Percentiles rank a stretch among this genome's conserved stretches.
Evolutionary conservation across 2,888 invertebrate species (phyloP).

Genomic region (Caenorhabditis wallacei): DNA sequence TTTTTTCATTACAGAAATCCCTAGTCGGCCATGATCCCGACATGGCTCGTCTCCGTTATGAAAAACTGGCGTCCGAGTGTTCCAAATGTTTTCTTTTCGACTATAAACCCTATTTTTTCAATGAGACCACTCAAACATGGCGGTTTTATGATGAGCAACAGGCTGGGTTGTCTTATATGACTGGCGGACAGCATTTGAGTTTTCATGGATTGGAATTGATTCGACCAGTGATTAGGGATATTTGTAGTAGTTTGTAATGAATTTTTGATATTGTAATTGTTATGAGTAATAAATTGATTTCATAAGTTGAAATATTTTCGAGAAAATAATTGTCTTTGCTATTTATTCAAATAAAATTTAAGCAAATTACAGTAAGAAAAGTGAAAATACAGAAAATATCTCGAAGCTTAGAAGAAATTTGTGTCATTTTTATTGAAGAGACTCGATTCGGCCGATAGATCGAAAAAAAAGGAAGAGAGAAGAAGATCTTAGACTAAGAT

Average conservation of each 20-base stretch:
- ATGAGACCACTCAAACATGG: neutral
- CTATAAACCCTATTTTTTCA: conserved; percentile 11
- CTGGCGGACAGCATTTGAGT: conserved; percentile 1
- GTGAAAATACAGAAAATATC: too few relatives aligned
- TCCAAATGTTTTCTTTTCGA: conserved; percentile 7
- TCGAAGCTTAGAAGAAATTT: too few relatives aligned
- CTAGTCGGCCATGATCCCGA: neutral
- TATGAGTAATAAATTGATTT: too few relatives aligned
- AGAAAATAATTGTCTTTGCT: too few relatives aligned
- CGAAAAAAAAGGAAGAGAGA: too few relatives aligned
- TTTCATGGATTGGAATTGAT: conserved; percentile 26
- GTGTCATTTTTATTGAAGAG: too few relatives aligned
- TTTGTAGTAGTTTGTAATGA: conserved; percentile 12
- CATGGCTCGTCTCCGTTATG: conserved; percentile 2
- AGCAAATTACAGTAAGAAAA: too few relatives aligned
- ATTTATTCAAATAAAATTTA: too few relatives aligned
- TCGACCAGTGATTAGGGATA: neutral
- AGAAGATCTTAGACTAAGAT: too few relatives aligned
- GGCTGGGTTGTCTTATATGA: conserved; percentile 9
- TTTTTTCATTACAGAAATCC: neutral
- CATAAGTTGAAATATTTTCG: too few relatives aligned
- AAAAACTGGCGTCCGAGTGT: neutral
- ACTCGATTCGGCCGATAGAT: too few relatives aligned
- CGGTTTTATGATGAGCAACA: neutral
- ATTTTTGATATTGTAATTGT: too few relatives aligned